Conservation (phyloP, 2,888 invertebrate species). For the Drosophila merina region DNA sequence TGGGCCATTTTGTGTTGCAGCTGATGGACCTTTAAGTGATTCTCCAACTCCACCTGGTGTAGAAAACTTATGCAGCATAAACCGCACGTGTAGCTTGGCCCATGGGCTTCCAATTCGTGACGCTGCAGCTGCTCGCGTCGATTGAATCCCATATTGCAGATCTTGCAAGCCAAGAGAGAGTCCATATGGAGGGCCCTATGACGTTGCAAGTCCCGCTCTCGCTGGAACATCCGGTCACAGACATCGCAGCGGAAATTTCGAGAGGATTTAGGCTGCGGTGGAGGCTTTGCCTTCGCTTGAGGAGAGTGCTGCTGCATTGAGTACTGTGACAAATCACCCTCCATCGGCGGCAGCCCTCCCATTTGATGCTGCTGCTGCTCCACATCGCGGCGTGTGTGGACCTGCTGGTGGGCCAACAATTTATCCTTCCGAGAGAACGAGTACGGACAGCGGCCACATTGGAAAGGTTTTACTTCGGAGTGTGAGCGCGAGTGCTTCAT, state of each 20-base stretch:
- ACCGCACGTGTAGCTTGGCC: conserved; percentile 86
- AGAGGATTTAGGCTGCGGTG: conserved; percentile 31
- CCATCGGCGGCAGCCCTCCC: conserved; percentile 14
- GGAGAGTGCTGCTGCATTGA: conserved; percentile 14
- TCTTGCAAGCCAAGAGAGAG: conserved; percentile 88
- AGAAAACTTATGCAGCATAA: conserved; percentile 85
- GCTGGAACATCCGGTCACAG: conserved; percentile 88
- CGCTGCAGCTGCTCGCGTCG: conserved; percentile 87
- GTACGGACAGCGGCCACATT: conserved; percentile 87
- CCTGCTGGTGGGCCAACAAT: conserved; percentile 87
- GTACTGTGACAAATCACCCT: conserved; percentile 31
- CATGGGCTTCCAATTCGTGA: conserved; percentile 88
- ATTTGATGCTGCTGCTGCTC: conserved; percentile 63
- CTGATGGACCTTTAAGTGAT: conserved; percentile 82
- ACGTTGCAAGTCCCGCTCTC: conserved; percentile 89
- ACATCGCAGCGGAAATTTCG: conserved; percentile 87
- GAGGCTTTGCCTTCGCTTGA: conserved; percentile 28
- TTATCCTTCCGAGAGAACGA: conserved; percentile 89
- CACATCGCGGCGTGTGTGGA: conserved; percentile 84
- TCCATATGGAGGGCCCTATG: conserved; percentile 89
- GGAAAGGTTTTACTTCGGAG: conserved; percentile 87
- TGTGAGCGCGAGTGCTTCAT: conserved; percentile 88
- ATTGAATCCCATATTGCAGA: conserved; percentile 86
- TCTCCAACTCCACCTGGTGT: conserved; percentile 78
- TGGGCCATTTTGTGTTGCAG: conserved; percentile 77